phyloP scores from a whole-genome alignment of 2,888 invertebrate genomes.

The Xestia c-nigrum region DNA sequence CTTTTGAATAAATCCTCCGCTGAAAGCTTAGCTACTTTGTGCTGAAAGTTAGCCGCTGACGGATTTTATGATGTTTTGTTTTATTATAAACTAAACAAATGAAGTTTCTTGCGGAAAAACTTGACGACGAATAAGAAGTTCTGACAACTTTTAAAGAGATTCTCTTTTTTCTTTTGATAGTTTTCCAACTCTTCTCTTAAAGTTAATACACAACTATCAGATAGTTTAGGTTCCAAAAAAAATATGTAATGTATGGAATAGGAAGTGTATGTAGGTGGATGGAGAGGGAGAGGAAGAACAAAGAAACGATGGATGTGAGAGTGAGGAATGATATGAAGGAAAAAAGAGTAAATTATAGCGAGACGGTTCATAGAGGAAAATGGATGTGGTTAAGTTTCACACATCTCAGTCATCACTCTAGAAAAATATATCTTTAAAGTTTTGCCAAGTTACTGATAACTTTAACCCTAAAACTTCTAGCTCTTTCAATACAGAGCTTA shows the following conservation, averaged over 20 bases:
- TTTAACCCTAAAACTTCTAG: not conserved
- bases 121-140: not conserved
- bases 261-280: too few species aligned
- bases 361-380: too few species aligned
- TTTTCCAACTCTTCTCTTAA: not conserved
- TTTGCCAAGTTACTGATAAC: not conserved
- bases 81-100: slow-evolving; percentile 33
- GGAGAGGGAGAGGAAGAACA: too few species aligned
- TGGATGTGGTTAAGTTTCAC: not conserved
- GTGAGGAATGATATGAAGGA: too few species aligned
- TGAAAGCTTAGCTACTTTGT: slow-evolving; percentile 32
- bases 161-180: not conserved
- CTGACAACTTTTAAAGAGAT: not conserved
- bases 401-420: not conserved
- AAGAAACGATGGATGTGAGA: too few species aligned
- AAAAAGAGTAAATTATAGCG: too few species aligned
- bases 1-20: slow-evolving; percentile 58
- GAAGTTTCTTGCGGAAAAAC: slow-evolving; percentile 1
- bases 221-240: not conserved
- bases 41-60: slow-evolving; percentile 32
- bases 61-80: slow-evolving; percentile 24
- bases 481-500: not conserved
- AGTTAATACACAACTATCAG: not conserved
- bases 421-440: not conserved
- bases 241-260: not conserved